Evolutionary conservation across 53 echinoderm and acorn worm species (phyloP), one percentile per base, ranked within the genome.

Genomic region (Paracentrotus lividus): DNA sequence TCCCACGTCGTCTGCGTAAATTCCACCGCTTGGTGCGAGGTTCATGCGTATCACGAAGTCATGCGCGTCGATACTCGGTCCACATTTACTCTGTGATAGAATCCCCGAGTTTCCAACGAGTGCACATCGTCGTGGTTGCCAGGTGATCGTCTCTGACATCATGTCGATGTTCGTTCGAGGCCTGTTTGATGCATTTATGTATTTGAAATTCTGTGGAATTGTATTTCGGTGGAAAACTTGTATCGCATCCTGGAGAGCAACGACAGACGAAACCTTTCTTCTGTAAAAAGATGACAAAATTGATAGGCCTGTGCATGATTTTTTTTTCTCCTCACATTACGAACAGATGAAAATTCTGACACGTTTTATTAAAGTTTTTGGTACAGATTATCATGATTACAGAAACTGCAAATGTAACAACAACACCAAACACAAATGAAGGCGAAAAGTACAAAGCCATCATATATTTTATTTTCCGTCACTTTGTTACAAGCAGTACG

Each of bases 41-140:
- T 92, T 92, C 92, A 92, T 92, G 13, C 92, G 92, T 59, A 92
- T 40, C 40, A 92, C 81, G 42, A 92, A 58, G 43, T 92, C 92
- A 59, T 92, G 92, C 31, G 40, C 59, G 81, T 92, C 92, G 44
- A 92, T 92, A 16, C 4, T n/a, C 44, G 24, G 1, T n/a, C 92
- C 92, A 31, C 92, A 92, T 23, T 57, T 34, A 43, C 92, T 92
- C 12, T 24, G n/a, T 0, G 21, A 27, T 1, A 92, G 59, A 18
- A 92, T 57, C 0, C 92, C 92, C 24, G 92, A 92, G 92, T 92
- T 92, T 20, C 92, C 92, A 27, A 92, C 92, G 52, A 92, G 56
- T 26, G 92, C 92, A 33, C 92, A 92, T 57, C 81, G 40, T 27
- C 81, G 77, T 6, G 92, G 92, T 29, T 55, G 23, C 36, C 16